phyloP scores from a whole-genome alignment of 2,113 vertebrate genomes.

The Toxotes jaculatrix region DNA sequence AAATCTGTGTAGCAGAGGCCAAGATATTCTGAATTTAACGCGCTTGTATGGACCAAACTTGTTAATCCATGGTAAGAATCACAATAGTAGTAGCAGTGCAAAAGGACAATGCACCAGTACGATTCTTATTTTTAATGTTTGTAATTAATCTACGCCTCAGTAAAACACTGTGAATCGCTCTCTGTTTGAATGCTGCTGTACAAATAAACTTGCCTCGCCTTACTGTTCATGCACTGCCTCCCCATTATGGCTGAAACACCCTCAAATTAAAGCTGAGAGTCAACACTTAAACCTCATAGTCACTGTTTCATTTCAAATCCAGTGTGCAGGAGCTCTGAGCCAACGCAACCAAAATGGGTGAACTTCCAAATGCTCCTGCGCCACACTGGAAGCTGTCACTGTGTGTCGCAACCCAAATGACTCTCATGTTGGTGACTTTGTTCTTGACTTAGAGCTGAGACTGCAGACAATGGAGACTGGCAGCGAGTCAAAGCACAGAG shows the following conservation, averaged over 20 bases:
- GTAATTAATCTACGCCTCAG: no score
- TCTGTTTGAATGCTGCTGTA: no score
- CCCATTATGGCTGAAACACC: not conserved
- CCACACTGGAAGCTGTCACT: not conserved
- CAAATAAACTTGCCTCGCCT: no score
- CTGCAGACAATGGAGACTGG: constrained; percentile 49
- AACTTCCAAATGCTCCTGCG: constrained; percentile 13
- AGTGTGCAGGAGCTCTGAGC: constrained; percentile 15
- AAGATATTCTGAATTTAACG: no score
- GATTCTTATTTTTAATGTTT: no score
- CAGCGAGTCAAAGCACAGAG: constrained; percentile 52
- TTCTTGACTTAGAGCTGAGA: constrained; percentile 51
- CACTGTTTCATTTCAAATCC: constrained; percentile 32
- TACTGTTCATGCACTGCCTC: not conserved
- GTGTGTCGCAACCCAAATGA: constrained; percentile 47
- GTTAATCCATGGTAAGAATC: not conserved
- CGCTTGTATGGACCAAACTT: no score
- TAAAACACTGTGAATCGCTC: no score
- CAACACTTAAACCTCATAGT: constrained; percentile 24
- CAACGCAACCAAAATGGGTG: not conserved
- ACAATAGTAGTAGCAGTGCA: not conserved
- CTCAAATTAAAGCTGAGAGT: constrained; percentile 24
- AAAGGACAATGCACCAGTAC: not conserved
- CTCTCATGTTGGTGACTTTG: constrained; percentile 59
- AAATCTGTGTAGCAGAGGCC: no score